Evolutionary conservation across 2,113 vertebrate species (phyloP).

Genomic region (Ranitomeya variabilis): DNA sequence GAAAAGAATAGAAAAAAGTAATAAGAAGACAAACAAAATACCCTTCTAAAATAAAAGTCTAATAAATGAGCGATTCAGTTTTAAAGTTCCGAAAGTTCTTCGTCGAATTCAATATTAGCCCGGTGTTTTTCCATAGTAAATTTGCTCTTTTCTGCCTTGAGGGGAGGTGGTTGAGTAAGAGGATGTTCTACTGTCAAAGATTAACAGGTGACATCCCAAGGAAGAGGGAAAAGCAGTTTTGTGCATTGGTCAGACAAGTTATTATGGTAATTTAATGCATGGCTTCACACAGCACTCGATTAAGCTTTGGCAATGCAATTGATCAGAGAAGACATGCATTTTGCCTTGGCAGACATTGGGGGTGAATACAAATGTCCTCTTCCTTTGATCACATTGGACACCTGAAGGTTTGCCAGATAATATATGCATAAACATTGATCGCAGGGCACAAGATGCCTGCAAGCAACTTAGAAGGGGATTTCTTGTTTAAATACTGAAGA

Average conservation of each 20-base stretch:
- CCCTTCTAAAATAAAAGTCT: neutral
- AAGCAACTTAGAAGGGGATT: constrained; percentile 7
- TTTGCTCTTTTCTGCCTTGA: neutral
- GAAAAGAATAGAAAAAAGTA: neutral
- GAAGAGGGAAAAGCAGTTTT: neutral
- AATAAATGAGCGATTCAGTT: neutral
- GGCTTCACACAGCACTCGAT: constrained; percentile 44
- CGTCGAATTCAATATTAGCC: neutral
- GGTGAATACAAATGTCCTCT: constrained; percentile 44
- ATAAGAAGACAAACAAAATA: neutral
- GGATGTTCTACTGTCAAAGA: constrained; percentile 1
- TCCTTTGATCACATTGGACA: constrained; percentile 40
- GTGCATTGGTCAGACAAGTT: constrained; percentile 38
- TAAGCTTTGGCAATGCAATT: constrained; percentile 41
- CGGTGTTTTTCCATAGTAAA: neutral
- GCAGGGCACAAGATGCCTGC: neutral
- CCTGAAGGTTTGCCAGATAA: constrained; percentile 27
- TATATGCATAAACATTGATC: neutral
- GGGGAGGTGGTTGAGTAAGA: neutral
- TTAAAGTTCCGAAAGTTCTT: neutral
- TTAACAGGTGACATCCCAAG: constrained; percentile 18
- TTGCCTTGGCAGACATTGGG: constrained; percentile 11
- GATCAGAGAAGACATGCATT: constrained; percentile 43
- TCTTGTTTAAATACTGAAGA: neutral
- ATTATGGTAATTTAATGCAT: constrained; percentile 52